Conservation (phyloP, 2,888 invertebrate genomes). For the Idaea aversata region DNA sequence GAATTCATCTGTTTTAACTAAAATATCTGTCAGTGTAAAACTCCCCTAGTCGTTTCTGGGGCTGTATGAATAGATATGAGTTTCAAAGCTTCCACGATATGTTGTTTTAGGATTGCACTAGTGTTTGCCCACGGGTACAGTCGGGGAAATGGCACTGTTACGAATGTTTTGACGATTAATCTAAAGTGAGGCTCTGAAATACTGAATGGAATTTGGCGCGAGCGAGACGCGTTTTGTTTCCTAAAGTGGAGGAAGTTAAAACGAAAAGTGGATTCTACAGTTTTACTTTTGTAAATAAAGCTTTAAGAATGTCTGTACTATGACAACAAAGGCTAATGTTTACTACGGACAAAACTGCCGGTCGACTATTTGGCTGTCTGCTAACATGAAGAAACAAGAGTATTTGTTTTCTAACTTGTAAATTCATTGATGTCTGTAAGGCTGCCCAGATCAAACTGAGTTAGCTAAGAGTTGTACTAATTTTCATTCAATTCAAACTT, state of each 20-base stretch:
- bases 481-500: no score
- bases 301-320: neutral
- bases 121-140: conserved; percentile 12
- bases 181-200: neutral
- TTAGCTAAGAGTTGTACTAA: no score
- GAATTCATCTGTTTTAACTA: neutral
- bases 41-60: conserved; percentile 5
- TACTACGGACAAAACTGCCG: no score
- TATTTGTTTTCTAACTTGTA: no score
- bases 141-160: neutral
- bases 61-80: conserved; percentile 17
- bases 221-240: neutral
- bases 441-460: no score
- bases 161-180: conserved; percentile 3
- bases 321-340: no score
- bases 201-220: neutral
- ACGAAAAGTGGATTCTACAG: neutral
- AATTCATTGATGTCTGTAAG: no score
- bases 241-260: neutral
- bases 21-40: conserved; percentile 8
- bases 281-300: neutral
- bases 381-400: no score
- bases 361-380: no score
- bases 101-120: conserved; percentile 24
- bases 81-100: conserved; percentile 22